Base-by-base conservation (phyloP, 1,140 invertebrate genomes). In the Phenacoccus solenopsis region DNA sequence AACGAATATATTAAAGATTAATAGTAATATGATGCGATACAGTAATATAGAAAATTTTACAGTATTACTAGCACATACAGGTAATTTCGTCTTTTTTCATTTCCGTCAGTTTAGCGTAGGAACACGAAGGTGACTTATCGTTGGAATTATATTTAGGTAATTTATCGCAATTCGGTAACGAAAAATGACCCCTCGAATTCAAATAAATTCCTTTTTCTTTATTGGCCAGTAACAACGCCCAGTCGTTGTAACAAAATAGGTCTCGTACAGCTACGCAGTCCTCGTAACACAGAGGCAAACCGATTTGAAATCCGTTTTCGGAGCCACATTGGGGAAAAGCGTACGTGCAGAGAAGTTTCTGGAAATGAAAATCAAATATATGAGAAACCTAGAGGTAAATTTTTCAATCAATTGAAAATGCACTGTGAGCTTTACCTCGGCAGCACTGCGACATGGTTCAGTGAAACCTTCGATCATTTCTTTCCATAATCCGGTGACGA, bases 161-260 rank as follows among this genome's bases (percentile, higher is more conserved):
- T 7, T 81, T 79, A 69, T 91, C 84, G 81, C 94, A 98, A 75
- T 90, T 85, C 10, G 94, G 94, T 68, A 98, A 80, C 28, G 86
- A 80, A 79, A 96, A 95, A 78, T 96, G 91, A 10, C 90, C 90
- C 73, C 89, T 82, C n/a, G 86, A 88, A 79, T 89, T 86, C 72
- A 92, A 86, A 77, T 81, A 88, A 69, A 91, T 86, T 12, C 87
- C 85, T 68, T 87, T 81, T 71, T 87, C 84, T 77, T 93, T 94
- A 77, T 93, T 92, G 74, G 92, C 90, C 80, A 95, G 91, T 70
- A 96, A 88, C 28, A 92, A 78, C 20, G 90, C 87, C 94, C 94
- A 96, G 76, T 96, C 90, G 75, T 90, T 91, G 78, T 92, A 94
- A 80, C 94, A 98, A 79, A 96, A 91, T 73, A 93, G 84, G 76